phyloP scores from a whole-genome alignment of 2,797 vertebrate genomes.

The Tokudaia muenninki region DNA sequence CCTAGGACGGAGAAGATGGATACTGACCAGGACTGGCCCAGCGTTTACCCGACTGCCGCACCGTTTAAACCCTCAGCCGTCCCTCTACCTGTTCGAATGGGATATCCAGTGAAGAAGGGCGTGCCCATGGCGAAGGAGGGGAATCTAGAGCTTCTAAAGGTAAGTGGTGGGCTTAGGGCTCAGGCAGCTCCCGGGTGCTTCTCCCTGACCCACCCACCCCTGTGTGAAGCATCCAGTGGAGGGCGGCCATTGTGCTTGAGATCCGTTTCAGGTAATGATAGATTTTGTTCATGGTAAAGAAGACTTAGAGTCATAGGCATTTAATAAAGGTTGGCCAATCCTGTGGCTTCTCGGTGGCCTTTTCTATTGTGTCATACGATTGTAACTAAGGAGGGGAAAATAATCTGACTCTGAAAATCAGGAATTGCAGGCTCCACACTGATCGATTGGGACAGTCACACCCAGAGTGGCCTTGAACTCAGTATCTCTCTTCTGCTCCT shows the following conservation, averaged over 20 bases:
- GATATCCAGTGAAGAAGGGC: slow-evolving; percentile 93
- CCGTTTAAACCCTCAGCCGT: slow-evolving; percentile 91
- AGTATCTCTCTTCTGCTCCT: background rate
- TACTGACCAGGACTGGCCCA: slow-evolving; percentile 95
- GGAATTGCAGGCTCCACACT: background rate
- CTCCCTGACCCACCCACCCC: background rate
- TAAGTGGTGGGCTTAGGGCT: slow-evolving; percentile 74
- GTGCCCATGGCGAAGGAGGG: slow-evolving; percentile 94
- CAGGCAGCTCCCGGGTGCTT: background rate
- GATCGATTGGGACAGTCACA: background rate
- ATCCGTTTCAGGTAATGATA: background rate
- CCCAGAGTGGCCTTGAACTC: background rate
- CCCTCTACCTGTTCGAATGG: slow-evolving; percentile 96
- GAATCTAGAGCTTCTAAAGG: slow-evolving; percentile 98
- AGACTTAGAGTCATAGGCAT: background rate
- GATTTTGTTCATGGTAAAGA: background rate
- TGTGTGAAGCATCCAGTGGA: background rate
- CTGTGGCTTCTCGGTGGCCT: background rate
- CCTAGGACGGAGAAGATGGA: slow-evolving; percentile 94
- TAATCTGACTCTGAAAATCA: slow-evolving; percentile 26
- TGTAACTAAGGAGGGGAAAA: slow-evolving; percentile 20
- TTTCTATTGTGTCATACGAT: background rate
- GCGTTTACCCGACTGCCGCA: slow-evolving; percentile 94
- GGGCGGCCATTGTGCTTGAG: background rate
- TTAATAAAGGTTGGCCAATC: background rate